These are phyloP conservation scores for Paramormyrops hopkinsi DNA, from an alignment of 2,797 vertebrate species.

Conservation along the genomic window DNA sequence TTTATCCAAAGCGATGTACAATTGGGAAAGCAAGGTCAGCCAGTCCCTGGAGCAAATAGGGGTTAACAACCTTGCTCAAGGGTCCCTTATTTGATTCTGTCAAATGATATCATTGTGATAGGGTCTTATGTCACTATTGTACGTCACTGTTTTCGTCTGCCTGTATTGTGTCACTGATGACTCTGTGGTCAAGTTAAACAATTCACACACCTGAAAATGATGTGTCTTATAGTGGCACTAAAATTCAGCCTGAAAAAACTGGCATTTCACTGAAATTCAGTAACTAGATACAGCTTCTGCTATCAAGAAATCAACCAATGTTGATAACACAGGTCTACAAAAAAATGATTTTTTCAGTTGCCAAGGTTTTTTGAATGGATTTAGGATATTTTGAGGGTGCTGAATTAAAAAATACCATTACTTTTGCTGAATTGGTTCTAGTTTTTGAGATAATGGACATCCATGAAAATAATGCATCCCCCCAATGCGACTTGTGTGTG, in stretches of 20 bases:
- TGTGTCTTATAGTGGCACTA: not conserved
- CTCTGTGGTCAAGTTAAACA: not conserved
- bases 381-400: too few species aligned
- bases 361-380: too few species aligned
- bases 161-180: not conserved
- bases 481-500: too few species aligned
- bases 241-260: not conserved
- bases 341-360: too few species aligned
- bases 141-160: not conserved
- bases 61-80: not conserved
- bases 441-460: too few species aligned
- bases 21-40: not conserved
- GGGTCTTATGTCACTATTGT: not conserved
- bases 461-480: too few species aligned
- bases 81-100: not conserved
- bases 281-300: not conserved
- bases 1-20: not conserved
- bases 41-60: not conserved
- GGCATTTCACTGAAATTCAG: not conserved
- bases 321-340: not conserved
- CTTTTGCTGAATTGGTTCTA: too few species aligned
- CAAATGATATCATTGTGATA: not conserved
- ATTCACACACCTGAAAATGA: not conserved
- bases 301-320: not conserved
- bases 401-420: too few species aligned